phyloP scores from a whole-genome alignment of 2,113 vertebrate genomes.

The Amphiprion ocellaris region DNA sequence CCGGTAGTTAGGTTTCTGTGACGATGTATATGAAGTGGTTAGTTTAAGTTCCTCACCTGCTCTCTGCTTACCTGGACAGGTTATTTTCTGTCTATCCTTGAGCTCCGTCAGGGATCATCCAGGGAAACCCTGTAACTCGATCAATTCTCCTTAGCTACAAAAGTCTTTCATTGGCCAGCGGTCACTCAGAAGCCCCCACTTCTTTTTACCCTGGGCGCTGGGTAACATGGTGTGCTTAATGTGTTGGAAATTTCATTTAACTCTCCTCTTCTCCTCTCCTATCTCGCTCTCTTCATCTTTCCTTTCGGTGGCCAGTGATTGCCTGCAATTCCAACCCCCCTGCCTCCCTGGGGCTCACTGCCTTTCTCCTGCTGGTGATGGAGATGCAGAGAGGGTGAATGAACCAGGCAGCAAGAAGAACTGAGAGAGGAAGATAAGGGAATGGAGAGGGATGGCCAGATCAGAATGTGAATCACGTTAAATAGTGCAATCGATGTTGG shows the following conservation, averaged over 20 bases:
- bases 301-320: constrained; percentile 57
- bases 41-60: constrained; percentile 28
- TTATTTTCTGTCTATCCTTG: constrained; percentile 20
- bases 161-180: constrained; percentile 50
- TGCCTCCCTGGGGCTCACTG: constrained; percentile 38
- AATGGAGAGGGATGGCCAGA: constrained; percentile 16
- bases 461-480: constrained; percentile 40
- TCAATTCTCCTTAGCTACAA: constrained; percentile 41
- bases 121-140: constrained; percentile 50
- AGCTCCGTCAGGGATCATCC: constrained; percentile 34
- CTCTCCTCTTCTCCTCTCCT: constrained; percentile 40
- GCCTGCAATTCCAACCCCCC: constrained; percentile 52
- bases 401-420: constrained; percentile 25
- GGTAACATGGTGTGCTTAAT: constrained; percentile 70
- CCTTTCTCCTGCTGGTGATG: constrained; percentile 26
- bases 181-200: constrained; percentile 38
- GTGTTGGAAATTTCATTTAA: constrained; percentile 79
- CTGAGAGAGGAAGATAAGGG: constrained; percentile 36
- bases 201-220: constrained; percentile 37
- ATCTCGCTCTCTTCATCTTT: constrained; percentile 54
- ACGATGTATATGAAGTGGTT: constrained; percentile 9
- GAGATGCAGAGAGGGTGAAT: constrained; percentile 49
- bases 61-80: constrained; percentile 18
- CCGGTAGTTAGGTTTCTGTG: constrained; percentile 5
- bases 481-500: constrained; percentile 22